Evolutionary conservation across 2,888 invertebrate genomes (phyloP).

Genomic region (Bombylius discolor): DNA sequence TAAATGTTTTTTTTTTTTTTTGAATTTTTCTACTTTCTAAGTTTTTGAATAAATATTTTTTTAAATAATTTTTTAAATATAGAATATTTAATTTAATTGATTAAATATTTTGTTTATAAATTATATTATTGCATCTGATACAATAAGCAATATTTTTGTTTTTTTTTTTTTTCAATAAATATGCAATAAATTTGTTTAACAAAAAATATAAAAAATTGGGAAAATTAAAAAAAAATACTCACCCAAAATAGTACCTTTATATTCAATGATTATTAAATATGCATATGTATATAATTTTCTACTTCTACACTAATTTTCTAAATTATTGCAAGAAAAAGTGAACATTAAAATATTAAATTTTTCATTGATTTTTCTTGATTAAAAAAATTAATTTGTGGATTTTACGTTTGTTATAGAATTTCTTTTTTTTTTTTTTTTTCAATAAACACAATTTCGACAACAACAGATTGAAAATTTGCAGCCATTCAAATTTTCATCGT

Average conservation of each 20-base stretch:
- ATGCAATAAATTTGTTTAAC: conserved; percentile 2
- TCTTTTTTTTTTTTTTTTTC: neutral
- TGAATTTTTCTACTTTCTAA: too few relatives aligned
- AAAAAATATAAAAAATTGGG: too few relatives aligned
- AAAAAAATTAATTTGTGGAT: neutral
- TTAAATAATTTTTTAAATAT: too few relatives aligned
- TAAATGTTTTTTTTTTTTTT: too few relatives aligned
- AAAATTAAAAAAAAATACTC: neutral
- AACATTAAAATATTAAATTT: too few relatives aligned
- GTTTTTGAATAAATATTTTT: too few relatives aligned
- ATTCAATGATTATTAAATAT: neutral
- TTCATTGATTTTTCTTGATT: too few relatives aligned
- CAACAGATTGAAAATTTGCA: conserved; percentile 30
- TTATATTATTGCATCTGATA: too few relatives aligned
- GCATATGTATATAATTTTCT: neutral
- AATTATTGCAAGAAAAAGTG: too few relatives aligned
- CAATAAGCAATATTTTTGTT: neutral
- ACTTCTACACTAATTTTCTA: too few relatives aligned
- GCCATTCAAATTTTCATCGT: conserved; percentile 36
- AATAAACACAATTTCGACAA: conserved; percentile 1
- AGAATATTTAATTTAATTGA: too few relatives aligned
- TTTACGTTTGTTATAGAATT: conserved; percentile 4
- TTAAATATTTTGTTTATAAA: too few relatives aligned
- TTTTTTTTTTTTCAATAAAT: neutral
- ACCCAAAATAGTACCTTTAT: conserved; percentile 2